These are phyloP conservation scores for Psilopogon haemacephalus DNA, from an alignment of 2,113 vertebrate genomes.

Conservation along the genomic window DNA sequence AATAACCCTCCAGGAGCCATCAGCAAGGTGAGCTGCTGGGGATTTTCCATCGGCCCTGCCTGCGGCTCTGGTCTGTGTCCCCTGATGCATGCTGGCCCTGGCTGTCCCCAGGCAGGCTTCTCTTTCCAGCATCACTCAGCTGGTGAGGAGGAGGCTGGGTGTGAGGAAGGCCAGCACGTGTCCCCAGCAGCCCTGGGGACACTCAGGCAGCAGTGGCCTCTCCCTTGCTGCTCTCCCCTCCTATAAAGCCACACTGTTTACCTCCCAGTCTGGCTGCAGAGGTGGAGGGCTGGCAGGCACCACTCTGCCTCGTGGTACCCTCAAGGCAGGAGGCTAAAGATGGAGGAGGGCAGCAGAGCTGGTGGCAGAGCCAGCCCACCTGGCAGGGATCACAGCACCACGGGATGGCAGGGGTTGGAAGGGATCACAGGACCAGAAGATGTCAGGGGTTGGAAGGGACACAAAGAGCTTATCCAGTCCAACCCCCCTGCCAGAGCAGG, in stretches of 20 bases:
- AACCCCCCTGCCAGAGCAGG: too few relatives aligned
- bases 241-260: background rate
- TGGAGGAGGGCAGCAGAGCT: background rate
- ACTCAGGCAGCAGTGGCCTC: rapidly evolving
- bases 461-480: too few relatives aligned
- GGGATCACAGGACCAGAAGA: too few relatives aligned
- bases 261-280: background rate
- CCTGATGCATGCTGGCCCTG: background rate
- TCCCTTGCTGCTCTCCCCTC: background rate
- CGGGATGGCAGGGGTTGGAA: too few relatives aligned
- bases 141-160: background rate
- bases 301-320: background rate
- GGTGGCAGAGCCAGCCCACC: background rate
- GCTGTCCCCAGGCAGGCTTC: background rate
- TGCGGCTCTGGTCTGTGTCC: background rate
- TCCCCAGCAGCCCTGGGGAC: background rate
- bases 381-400: background rate
- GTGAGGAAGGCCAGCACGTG: background rate
- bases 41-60: constrained; percentile 56
- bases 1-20: constrained; percentile 15
- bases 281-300: background rate
- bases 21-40: constrained; percentile 8
- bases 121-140: background rate
- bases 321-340: background rate
- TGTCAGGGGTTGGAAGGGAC: too few relatives aligned